Evolutionary conservation across 53 echinoderm and acorn worm species (phyloP), one percentile per base, ranked within the genome.

Genomic region (Arbacia lixula): DNA sequence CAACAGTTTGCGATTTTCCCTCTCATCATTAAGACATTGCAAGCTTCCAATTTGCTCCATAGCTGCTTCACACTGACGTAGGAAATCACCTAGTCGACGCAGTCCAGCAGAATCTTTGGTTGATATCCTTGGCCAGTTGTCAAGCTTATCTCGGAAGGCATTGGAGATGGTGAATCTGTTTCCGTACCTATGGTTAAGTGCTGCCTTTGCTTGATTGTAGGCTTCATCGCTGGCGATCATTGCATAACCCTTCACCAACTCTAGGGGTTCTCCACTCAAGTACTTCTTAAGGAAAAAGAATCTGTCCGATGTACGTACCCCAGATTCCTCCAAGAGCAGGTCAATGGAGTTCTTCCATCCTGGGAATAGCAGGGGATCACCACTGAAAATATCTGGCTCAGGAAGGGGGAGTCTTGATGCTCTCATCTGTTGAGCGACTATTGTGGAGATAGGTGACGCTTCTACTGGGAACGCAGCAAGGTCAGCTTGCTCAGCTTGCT

Each of bases 321-420:
- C 72, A 25, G 46, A 68, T 46, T 87, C 31, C 53, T 87, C 91
- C 22, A 91, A 87, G 12, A 91, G 80, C 12, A 31, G 60, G 21
- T 87, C 40, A 36, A 91, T 85, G 38, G 84, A 66, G 40, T 30
- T 42, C 37, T 87, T 87, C 87, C 84, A 87, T 22, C 78, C 53
- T 1, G 55, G 77, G 56, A 64, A 91, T 21, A 74, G 60, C 19
- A 91, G 58, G 16, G 91, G 91, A 26, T 90, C 71, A 12, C 87
- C 83, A 19, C 28, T 37, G 43, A 86, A 90, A 55, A 86, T 46
- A 83, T 51, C 67, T 73, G 91, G 91, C 36, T 90, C 91, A 19
- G 84, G 91, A 46, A 46, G 49, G 49, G 49, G 49, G 49, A 46
- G 49, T 46, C 49, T 8, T 46, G 49, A 46, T 46, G 49, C 49